Base-by-base conservation (phyloP, 2,888 invertebrate genomes). In the Cheilosia pagana region DNA sequence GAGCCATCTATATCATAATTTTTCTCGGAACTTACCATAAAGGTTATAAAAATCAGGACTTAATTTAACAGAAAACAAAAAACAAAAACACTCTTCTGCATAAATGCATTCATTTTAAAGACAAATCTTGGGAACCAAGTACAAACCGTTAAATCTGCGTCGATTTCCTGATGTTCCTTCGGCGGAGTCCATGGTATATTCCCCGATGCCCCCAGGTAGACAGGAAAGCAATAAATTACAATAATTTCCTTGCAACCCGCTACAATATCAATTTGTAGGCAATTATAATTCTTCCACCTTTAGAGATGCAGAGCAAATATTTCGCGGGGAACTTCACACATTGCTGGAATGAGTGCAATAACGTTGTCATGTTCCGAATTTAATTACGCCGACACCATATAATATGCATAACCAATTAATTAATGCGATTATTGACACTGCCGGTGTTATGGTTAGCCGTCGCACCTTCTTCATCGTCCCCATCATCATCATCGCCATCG, bases 341-440 rank as follows among this genome's bases (percentile, higher is more conserved):
- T 41, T 39, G 10, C 57, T 25, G 19, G 68, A 71, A 57, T 43
- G 70, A 63, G 63, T 50, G 39, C 21, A 48, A 71, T 71, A 72
- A 65, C 52, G 63, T 67, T 52, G 35, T 12, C 35, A 72, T 45
- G 60, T 68, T 67, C 59, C 45, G 65, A 65, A 71, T 79, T 72
- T 72, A 59, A 79, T 67, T 60, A 60, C 65, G 41, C 65, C 35
- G 60, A 23, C 65, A 67, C 45, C 72, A 53, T 16, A 68, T 41
- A 68, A 74, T 63, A 68, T 52, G 68, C 77, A 78, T 68, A 72
- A 57, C 48, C 59, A 70, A 71, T 67, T 75, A 85, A 76, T 71
- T 57, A 81, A 70, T 65, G 68, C 57, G 68, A 70, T 79, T 83
- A 79, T 75, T 79, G 70, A 70, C 72, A 75, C 70, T 16, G 41